Evolutionary conservation across 2,797 vertebrate species (phyloP).

Genomic region (Catostomus latipinnis): DNA sequence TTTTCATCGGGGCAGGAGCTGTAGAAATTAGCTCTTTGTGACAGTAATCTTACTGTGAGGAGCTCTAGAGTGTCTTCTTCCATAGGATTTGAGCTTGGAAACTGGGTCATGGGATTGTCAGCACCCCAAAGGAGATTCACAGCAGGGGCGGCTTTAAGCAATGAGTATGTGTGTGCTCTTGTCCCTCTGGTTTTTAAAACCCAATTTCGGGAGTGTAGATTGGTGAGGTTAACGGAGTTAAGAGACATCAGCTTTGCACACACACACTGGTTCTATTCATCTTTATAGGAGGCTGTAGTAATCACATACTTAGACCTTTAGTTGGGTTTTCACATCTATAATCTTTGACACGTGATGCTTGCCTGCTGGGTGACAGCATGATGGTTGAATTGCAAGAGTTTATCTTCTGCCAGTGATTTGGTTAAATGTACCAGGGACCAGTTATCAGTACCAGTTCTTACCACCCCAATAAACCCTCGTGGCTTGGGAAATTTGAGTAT

Average conservation of each 20-base stretch:
- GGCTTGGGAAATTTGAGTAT: slow-evolving; percentile 4
- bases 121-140: slow-evolving; percentile 45
- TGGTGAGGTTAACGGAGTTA: slow-evolving; percentile 52
- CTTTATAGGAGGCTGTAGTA: slow-evolving; percentile 43
- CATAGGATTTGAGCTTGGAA: slow-evolving; percentile 47
- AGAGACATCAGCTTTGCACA: slow-evolving; percentile 51
- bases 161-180: slow-evolving; percentile 37
- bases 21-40: slow-evolving; percentile 55
- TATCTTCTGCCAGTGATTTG: slow-evolving; percentile 39
- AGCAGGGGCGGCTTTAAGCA: slow-evolving; percentile 22
- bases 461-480: neutral
- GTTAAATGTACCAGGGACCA: neutral
- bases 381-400: slow-evolving; percentile 38
- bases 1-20: slow-evolving; percentile 32
- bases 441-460: neutral
- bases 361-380: slow-evolving; percentile 41
- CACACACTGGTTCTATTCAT: slow-evolving; percentile 43
- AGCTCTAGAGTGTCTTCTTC: slow-evolving; percentile 51
- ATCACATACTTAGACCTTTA: slow-evolving; percentile 48
- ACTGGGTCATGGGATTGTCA: slow-evolving; percentile 63
- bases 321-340: slow-evolving; percentile 58
- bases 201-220: slow-evolving; percentile 38
- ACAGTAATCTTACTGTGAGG: slow-evolving; percentile 52
- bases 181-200: slow-evolving; percentile 28
- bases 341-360: slow-evolving; percentile 41